Percentiles rank a stretch among this genome's conserved stretches.
These are phyloP conservation scores for Gnathonemus echidnorhynchus DNA, from an alignment of 2,113 vertebrate species.

Conservation along the genomic window DNA sequence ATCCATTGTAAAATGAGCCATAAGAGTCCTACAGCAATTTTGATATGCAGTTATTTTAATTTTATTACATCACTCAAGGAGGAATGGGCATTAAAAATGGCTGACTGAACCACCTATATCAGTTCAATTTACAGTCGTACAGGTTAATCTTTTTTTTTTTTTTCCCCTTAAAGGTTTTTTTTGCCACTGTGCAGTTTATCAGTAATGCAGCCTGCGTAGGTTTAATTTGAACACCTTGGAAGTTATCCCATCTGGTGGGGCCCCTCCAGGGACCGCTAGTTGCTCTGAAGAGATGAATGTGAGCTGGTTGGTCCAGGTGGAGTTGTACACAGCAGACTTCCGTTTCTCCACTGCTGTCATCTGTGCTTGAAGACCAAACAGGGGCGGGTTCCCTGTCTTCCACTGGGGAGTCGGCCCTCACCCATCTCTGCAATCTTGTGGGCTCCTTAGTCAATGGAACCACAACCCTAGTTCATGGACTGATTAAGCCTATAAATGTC, in stretches of 20 bases:
- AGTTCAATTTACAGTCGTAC: background rate
- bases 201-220: background rate
- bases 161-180: background rate
- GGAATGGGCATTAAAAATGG: background rate
- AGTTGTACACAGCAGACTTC: background rate
- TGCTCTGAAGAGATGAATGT: constrained; percentile 8
- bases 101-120: background rate
- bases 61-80: constrained; percentile 1
- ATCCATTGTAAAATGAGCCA: background rate
- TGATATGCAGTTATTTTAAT: background rate
- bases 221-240: background rate
- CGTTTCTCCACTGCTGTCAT: background rate
- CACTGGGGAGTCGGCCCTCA: background rate
- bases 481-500: background rate
- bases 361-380: background rate
- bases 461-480: background rate
- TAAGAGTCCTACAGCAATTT: background rate
- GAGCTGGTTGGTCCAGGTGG: background rate
- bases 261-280: background rate
- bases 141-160: background rate
- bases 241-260: background rate
- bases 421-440: too few species aligned
- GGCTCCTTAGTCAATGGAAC: background rate
- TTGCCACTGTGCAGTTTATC: background rate
- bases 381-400: background rate